Evolutionary conservation across 1,140 invertebrate species (phyloP).

Genomic region (Drosophila repleta): DNA sequence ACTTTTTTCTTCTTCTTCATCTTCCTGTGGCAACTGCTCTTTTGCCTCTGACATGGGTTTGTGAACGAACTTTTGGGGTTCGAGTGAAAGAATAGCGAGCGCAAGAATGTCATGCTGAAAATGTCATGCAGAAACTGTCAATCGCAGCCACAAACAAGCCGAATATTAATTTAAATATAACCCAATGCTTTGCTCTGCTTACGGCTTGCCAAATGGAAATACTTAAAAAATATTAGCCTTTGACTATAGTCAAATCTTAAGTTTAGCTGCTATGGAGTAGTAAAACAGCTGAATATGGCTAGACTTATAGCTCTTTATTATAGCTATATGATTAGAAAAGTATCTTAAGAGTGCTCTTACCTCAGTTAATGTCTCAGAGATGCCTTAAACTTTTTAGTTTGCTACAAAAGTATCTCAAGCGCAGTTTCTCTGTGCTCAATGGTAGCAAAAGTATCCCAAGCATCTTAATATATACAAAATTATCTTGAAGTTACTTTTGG

Average conservation of each 20-base stretch:
- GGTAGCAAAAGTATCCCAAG: background rate
- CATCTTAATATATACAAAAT: background rate
- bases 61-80: constrained; percentile 11
- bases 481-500: background rate
- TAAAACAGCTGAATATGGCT: too few relatives aligned
- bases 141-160: constrained; percentile 55
- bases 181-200: constrained; percentile 1
- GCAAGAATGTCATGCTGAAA: constrained; percentile 71
- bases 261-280: too few relatives aligned
- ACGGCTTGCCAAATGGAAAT: too few relatives aligned
- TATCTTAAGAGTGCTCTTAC: too few relatives aligned
- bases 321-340: too few relatives aligned
- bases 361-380: too few relatives aligned
- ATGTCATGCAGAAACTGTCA: constrained; percentile 79
- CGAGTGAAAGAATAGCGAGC: constrained; percentile 33
- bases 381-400: too few relatives aligned
- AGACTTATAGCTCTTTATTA: too few relatives aligned
- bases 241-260: too few relatives aligned
- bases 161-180: constrained; percentile 49
- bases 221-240: too few relatives aligned
- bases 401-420: background rate
- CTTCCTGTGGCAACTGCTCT: constrained; percentile 29
- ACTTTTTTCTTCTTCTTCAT: too few relatives aligned
- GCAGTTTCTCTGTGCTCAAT: too few relatives aligned
- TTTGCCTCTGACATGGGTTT: constrained; percentile 64